These are phyloP conservation scores for Meganola albula DNA, from an alignment of 2,888 invertebrate genomes.

Conservation along the genomic window DNA sequence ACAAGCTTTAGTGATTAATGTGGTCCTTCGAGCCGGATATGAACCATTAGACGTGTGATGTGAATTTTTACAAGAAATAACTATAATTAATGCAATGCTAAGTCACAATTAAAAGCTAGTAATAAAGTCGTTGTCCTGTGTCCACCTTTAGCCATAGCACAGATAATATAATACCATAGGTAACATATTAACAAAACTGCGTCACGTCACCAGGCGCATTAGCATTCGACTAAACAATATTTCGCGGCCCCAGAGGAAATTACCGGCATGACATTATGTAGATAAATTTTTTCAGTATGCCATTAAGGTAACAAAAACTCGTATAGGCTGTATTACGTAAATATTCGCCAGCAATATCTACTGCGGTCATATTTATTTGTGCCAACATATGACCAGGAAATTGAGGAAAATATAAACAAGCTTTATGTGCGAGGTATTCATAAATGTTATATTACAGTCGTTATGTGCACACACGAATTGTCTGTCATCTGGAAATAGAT, in stretches of 20 bases:
- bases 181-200: not conserved
- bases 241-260: not conserved
- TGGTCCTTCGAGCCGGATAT: no score
- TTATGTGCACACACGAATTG: constrained; percentile 30
- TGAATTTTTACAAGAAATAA: no score
- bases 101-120: no score
- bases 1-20: no score
- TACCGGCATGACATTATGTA: not conserved
- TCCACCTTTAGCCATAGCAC: not conserved
- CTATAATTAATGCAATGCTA: no score
- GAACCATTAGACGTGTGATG: no score
- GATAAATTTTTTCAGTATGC: not conserved
- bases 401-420: constrained; percentile 9
- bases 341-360: not conserved
- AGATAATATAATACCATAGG: not conserved
- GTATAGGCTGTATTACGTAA: not conserved
- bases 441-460: constrained; percentile 22
- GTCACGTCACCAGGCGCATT: constrained; percentile 1
- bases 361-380: not conserved
- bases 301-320: not conserved
- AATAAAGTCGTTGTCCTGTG: no score
- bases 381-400: constrained; percentile 14
- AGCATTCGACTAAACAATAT: not conserved
- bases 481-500: constrained; percentile 25
- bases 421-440: constrained; percentile 12